Evolutionary conservation across 2,797 vertebrate genomes (phyloP).

Genomic region (Hippocampus kuda): DNA sequence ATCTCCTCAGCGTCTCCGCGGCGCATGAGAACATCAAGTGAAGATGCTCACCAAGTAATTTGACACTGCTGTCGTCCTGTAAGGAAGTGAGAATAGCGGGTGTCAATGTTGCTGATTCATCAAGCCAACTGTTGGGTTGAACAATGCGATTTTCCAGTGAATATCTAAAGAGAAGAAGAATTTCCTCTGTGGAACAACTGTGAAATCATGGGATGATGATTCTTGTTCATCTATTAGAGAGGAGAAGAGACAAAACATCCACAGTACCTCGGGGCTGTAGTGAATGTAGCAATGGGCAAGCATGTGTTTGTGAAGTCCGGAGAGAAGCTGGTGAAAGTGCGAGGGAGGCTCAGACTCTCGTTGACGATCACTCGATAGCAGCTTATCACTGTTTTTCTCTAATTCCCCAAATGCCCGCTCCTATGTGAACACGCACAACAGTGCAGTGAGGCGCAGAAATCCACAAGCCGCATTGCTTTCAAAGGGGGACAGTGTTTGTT

Average conservation of each 20-base stretch:
- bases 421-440: slow-evolving; percentile 39
- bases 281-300: slow-evolving; percentile 71
- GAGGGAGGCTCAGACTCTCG: slow-evolving; percentile 68
- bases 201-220: no score
- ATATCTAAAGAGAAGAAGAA: no score
- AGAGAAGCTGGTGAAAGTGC: slow-evolving; percentile 73
- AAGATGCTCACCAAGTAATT: slow-evolving; percentile 69
- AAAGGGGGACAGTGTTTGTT: background rate
- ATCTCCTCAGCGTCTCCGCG: slow-evolving; percentile 67
- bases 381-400: slow-evolving; percentile 79
- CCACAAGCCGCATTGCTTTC: background rate
- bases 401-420: slow-evolving; percentile 73
- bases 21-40: slow-evolving; percentile 71
- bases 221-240: background rate
- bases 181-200: no score
- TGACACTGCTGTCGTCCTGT: slow-evolving; percentile 67
- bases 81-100: background rate
- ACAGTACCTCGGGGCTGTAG: slow-evolving; percentile 57
- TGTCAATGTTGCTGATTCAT: background rate
- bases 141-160: no score
- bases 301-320: slow-evolving; percentile 72
- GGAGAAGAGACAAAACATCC: no score
- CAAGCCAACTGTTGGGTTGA: no score
- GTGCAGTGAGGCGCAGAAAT: background rate
- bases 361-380: slow-evolving; percentile 54